Percentiles rank a stretch among this genome's conserved stretches.
Conservation (phyloP, 2,888 invertebrate species). For the Oscheius onirici region DNA sequence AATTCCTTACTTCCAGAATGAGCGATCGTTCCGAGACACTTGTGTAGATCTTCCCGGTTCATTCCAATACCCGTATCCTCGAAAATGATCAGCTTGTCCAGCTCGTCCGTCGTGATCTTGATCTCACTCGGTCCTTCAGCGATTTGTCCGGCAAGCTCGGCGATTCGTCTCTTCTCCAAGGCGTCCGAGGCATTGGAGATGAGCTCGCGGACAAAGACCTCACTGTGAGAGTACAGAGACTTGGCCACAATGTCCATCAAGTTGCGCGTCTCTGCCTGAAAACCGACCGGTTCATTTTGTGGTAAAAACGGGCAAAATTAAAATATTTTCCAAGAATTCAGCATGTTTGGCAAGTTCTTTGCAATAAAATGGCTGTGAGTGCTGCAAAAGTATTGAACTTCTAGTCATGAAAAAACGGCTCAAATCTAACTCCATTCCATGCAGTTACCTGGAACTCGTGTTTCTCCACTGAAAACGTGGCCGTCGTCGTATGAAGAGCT, state of each 20-base stretch:
- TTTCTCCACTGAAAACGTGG: neutral
- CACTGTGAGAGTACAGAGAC: constrained; percentile 95
- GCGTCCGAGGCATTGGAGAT: constrained; percentile 98
- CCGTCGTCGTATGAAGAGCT: too few species aligned
- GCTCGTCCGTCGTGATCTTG: constrained; percentile 44
- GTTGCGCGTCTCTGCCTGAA: constrained; percentile 95
- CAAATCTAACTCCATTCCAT: neutral
- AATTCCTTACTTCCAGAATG: constrained; percentile 87
- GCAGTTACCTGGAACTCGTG: constrained; percentile 21
- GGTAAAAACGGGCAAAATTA: too few species aligned
- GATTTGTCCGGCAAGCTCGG: constrained; percentile 73
- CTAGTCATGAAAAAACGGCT: neutral
- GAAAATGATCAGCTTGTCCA: constrained; percentile 48
- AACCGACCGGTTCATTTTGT: constrained; percentile 77
- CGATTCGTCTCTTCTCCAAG: constrained; percentile 89
- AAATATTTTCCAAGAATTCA: too few species aligned
- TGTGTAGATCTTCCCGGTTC: constrained; percentile 88
- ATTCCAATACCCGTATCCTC: constrained; percentile 94
- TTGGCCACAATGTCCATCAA: constrained; percentile 94
- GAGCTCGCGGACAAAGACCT: constrained; percentile 94
- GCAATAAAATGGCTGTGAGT: too few species aligned
- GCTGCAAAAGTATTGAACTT: too few species aligned
- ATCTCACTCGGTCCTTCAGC: constrained; percentile 50
- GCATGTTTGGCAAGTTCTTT: too few species aligned
- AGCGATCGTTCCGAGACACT: constrained; percentile 93